Conservation (phyloP, 2,888 invertebrate species). For the Polyommatus iphigenia region DNA sequence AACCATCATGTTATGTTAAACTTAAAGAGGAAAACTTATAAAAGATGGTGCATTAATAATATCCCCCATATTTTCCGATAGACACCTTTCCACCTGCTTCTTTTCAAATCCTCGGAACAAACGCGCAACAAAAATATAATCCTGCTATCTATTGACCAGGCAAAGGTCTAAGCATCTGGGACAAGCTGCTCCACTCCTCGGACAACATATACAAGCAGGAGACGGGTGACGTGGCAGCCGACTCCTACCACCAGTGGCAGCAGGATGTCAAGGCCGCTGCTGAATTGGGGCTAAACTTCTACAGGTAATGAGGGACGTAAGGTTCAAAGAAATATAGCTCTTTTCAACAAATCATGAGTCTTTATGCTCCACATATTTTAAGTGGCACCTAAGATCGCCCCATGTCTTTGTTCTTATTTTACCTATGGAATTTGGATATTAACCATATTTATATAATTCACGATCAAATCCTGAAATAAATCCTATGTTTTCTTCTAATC, state of each 20-base stretch:
- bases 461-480: no score
- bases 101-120: no score
- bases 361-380: background rate
- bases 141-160: background rate
- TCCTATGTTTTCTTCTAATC: no score
- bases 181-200: constrained; percentile 18
- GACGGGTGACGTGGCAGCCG: constrained; percentile 27
- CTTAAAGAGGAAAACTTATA: no score
- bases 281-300: constrained; percentile 68
- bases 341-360: background rate
- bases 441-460: no score
- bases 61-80: no score
- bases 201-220: background rate
- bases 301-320: constrained; percentile 48
- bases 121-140: no score
- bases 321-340: constrained; percentile 33
- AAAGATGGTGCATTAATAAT: no score
- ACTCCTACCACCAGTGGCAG: constrained; percentile 54
- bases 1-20: no score
- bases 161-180: constrained; percentile 14
- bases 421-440: no score
- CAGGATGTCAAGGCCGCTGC: constrained; percentile 79
- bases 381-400: background rate
- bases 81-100: no score
- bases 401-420: no score